Evolutionary conservation across 1,140 invertebrate species (phyloP).

Genomic region (Ptiloglossa arizonensis): DNA sequence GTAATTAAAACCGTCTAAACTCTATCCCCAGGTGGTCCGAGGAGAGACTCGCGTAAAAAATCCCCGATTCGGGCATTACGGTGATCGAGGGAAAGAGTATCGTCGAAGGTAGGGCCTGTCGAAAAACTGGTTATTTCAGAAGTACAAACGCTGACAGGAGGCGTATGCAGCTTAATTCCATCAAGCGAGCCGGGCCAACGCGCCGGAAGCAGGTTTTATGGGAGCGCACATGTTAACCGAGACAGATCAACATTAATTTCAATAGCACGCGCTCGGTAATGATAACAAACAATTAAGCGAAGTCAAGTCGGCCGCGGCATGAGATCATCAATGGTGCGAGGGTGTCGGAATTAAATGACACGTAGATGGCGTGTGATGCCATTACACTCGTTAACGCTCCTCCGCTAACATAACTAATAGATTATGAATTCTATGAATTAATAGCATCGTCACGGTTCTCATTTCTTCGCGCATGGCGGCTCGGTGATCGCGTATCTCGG

Average conservation of each 20-base stretch:
- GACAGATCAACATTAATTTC: slow-evolving; percentile 82
- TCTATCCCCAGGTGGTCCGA: too few relatives aligned
- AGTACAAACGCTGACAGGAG: slow-evolving; percentile 50
- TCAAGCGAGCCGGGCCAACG: slow-evolving; percentile 71
- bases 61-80: too few relatives aligned
- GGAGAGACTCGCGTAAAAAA: too few relatives aligned
- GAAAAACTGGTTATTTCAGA: slow-evolving; percentile 38
- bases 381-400: slow-evolving; percentile 80
- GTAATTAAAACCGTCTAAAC: too few relatives aligned
- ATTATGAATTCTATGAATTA: slow-evolving; percentile 81
- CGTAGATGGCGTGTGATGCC: slow-evolving; percentile 79
- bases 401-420: slow-evolving; percentile 79
- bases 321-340: slow-evolving; percentile 82
- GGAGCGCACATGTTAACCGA: slow-evolving; percentile 77
- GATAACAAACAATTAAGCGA: slow-evolving; percentile 81
- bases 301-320: slow-evolving; percentile 77
- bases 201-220: slow-evolving; percentile 81
- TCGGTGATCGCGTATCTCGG: too few relatives aligned
- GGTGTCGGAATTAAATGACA: slow-evolving; percentile 80
- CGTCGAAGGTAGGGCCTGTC: neutral
- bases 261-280: slow-evolving; percentile 81
- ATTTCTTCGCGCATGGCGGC: too few relatives aligned
- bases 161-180: slow-evolving; percentile 79
- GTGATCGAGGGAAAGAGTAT: neutral
- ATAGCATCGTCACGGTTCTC: slow-evolving; percentile 73